Base-by-base conservation (phyloP, 2,888 invertebrate species). In the Lasioglossum lativentre region DNA sequence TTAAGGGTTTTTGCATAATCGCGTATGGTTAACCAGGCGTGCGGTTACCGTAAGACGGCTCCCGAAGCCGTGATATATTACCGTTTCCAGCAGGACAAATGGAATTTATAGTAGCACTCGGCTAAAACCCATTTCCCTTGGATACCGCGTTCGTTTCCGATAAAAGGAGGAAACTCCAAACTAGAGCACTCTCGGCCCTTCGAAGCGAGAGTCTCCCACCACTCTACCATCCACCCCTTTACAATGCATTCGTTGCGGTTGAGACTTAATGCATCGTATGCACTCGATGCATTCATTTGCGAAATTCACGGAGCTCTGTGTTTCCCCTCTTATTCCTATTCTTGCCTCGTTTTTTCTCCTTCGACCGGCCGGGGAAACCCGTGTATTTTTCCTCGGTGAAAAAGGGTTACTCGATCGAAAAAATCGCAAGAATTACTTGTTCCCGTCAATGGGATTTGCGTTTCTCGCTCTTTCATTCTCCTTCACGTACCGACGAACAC, bases 101-200 rank as follows among this genome's bases (percentile, higher is more conserved):
- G 87, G 89, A 88, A 92, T 92, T 92, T 92, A 91, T 91, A 91
- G 92, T 82, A 82, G 85, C 84, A 83, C 87, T 89, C 85, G 85
- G 83, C 87, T 83, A 89, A 90, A 90, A 90, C 82, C 90, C 89
- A 90, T 90, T 90, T 89, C 88, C 82, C 80, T 75, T 74, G 90
- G 90, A 89, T 86, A 88, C 83, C 83, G 78, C 88, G 84, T 83
- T 82, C 89, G 81, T 77, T 88, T 84, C 83, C 89, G 83, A 90
- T 89, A 90, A 90, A 90, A 86, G 89, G 89, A 86, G 88, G 88
- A 86, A 86, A 86, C 86, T 85, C 87, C 83, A 85, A 89, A 88
- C 88, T 89, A 89, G 83, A 90, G 86, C 78, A 88, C 81, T 87
- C 78, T 80, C 79, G 59, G 45, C 73, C 75, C 72, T 71, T 59